Conservation (phyloP, 2,113 vertebrate genomes). For the Saimiri boliviensis region DNA sequence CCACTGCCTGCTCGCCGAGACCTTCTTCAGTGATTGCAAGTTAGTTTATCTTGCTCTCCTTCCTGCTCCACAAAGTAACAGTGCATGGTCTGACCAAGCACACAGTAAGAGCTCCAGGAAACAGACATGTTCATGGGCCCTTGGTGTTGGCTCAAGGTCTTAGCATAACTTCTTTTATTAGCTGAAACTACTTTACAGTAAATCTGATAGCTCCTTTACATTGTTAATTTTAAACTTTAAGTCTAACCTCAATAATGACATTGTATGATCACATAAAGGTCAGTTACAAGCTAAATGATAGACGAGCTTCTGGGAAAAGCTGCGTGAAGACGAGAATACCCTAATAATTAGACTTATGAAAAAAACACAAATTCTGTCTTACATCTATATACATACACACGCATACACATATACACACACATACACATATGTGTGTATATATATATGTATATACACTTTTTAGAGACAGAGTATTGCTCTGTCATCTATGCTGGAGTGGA, state of each 20-base stretch:
- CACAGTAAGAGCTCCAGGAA: background rate
- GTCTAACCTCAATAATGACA: background rate
- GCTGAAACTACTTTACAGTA: background rate
- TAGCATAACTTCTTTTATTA: background rate
- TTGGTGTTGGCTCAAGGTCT: background rate
- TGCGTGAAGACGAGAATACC: background rate
- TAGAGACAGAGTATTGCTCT: too few species aligned
- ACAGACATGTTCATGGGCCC: background rate
- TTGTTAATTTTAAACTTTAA: background rate
- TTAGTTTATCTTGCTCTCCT: background rate
- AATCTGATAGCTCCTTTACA: background rate
- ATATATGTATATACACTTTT: too few species aligned
- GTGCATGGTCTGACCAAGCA: background rate
- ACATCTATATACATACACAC: background rate
- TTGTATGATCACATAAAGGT: background rate
- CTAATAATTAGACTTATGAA: background rate
- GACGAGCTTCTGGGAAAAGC: background rate
- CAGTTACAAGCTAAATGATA: background rate
- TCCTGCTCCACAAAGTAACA: background rate
- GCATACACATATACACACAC: too few species aligned
- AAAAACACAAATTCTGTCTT: background rate
- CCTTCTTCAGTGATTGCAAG: background rate
- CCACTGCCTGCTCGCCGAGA: background rate
- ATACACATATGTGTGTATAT: too few species aligned
- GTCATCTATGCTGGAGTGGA: background rate